phyloP scores from a whole-genome alignment of 2,888 invertebrate species.

The Plutella xylostella region DNA sequence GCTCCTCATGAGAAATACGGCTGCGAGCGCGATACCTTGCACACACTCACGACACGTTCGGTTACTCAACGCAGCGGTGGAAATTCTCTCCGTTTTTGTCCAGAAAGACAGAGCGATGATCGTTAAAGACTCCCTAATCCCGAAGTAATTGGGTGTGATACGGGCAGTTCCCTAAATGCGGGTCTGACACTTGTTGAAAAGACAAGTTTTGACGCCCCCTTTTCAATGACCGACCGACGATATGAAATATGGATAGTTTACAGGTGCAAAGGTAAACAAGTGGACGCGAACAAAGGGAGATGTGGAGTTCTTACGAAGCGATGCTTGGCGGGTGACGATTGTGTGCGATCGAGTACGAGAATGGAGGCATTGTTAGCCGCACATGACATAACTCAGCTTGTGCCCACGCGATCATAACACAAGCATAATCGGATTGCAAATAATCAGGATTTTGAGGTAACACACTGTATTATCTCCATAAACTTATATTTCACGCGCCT shows the following conservation, averaged over 20 bases:
- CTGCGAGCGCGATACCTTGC: conserved; percentile 46
- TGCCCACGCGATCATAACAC: conserved; percentile 31
- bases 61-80: conserved; percentile 40
- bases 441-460: no score
- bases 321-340: conserved; percentile 41
- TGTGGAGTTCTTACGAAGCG: conserved; percentile 30
- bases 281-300: conserved; percentile 37
- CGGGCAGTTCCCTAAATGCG: conserved; percentile 47
- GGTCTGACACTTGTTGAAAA: conserved; percentile 30
- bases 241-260: background rate
- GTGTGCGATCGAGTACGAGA: conserved; percentile 29
- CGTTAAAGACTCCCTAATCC: conserved; percentile 22
- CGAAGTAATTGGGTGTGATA: conserved; percentile 42
- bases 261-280: conserved; percentile 1
- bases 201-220: background rate
- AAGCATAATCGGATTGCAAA: no score
- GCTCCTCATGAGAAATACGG: conserved; percentile 52
- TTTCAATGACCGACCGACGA: background rate
- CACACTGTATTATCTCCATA: no score
- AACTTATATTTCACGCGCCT: no score
- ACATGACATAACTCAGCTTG: conserved; percentile 41
- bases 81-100: background rate
- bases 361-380: conserved; percentile 41
- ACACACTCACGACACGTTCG: conserved; percentile 63
- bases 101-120: background rate